Evolutionary conservation across 2,888 invertebrate genomes (phyloP).

Genomic region (Thereva unica): DNA sequence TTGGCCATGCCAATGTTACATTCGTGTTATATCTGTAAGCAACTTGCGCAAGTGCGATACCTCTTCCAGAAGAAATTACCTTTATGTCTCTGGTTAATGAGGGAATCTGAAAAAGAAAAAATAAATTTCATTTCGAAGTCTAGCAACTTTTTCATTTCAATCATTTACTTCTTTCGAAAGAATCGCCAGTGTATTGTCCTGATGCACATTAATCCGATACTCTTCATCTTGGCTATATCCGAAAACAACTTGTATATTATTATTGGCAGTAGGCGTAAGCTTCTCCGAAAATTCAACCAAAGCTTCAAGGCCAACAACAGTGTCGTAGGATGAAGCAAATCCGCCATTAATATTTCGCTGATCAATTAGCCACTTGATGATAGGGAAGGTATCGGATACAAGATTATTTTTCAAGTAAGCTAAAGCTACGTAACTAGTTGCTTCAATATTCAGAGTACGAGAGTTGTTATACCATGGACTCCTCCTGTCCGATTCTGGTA

Average conservation of each 20-base stretch:
- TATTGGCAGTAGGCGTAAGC: constrained; percentile 60
- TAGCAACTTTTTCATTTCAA: neutral
- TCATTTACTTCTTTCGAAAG: constrained; percentile 72
- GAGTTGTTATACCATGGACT: constrained; percentile 72
- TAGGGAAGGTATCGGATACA: constrained; percentile 59
- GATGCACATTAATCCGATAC: constrained; percentile 69
- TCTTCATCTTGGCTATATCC: constrained; percentile 59
- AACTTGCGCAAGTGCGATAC: constrained; percentile 78
- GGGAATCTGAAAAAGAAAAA: constrained; percentile 47
- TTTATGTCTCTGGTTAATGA: constrained; percentile 66
- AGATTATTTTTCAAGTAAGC: constrained; percentile 65
- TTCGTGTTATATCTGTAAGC: constrained; percentile 82
- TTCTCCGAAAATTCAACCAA: constrained; percentile 62
- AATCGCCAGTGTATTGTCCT: constrained; percentile 78
- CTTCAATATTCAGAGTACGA: constrained; percentile 74
- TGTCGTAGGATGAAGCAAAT: constrained; percentile 77
- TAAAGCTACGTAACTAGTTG: constrained; percentile 86
- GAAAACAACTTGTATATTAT: constrained; percentile 63
- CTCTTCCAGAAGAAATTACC: constrained; percentile 78
- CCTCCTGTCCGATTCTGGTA: constrained; percentile 61
- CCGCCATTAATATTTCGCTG: constrained; percentile 71
- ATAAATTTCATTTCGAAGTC: neutral
- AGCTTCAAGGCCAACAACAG: constrained; percentile 74
- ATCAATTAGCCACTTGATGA: constrained; percentile 73
- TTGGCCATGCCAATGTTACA: constrained; percentile 86